Conservation (phyloP, 1,140 invertebrate genomes). For the Sminthurides bifidus region DNA sequence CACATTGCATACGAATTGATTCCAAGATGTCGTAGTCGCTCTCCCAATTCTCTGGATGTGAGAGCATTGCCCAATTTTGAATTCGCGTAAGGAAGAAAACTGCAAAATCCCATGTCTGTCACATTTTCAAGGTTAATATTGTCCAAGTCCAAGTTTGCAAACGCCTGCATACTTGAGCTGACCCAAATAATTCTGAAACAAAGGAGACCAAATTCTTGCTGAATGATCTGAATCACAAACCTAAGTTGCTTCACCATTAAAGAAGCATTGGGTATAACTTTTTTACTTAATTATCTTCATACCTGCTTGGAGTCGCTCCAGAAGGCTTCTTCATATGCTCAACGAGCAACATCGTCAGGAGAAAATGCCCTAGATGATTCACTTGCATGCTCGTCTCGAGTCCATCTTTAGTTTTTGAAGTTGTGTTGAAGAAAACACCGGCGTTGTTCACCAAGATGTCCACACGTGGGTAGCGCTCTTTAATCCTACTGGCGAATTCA, state of each 20-base stretch:
- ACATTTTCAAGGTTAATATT: constrained; percentile 13
- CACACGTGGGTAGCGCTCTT: constrained; percentile 34
- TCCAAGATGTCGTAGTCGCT: constrained; percentile 37
- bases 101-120: not conserved
- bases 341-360: constrained; percentile 60
- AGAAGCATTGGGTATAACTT: not conserved
- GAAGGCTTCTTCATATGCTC: constrained; percentile 6
- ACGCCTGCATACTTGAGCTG: not conserved
- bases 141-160: constrained; percentile 7
- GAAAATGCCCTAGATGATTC: constrained; percentile 78
- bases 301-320: constrained; percentile 1
- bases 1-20: constrained; percentile 37
- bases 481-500: constrained; percentile 34
- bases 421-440: constrained; percentile 30
- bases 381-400: constrained; percentile 45
- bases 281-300: not conserved
- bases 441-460: constrained; percentile 47
- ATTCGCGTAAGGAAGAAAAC: constrained; percentile 26
- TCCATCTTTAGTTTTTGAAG: constrained; percentile 37
- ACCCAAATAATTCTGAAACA: constrained; percentile 9
- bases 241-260: not conserved
- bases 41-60: constrained; percentile 40
- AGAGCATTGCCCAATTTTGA: constrained; percentile 42
- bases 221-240: not conserved
- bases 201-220: not conserved